These are phyloP conservation scores for Notoglanidium macrostoma DNA, from an alignment of 2,797 vertebrate species.

Conservation along the genomic window DNA sequence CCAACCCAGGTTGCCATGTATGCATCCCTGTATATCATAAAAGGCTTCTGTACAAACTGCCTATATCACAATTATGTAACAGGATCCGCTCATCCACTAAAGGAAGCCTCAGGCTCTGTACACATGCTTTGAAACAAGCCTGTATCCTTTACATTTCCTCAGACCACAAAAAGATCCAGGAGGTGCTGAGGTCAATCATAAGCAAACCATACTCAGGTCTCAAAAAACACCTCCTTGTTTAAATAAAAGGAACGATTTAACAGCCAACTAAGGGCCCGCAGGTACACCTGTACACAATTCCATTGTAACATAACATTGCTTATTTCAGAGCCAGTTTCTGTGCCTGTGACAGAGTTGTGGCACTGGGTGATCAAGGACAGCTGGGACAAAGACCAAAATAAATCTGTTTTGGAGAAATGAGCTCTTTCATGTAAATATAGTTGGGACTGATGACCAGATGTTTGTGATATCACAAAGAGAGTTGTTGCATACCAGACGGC, in stretches of 20 bases:
- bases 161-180: constrained; percentile 28
- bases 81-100: constrained; percentile 15
- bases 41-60: constrained; percentile 36
- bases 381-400: constrained; percentile 40
- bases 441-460: constrained; percentile 50
- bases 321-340: constrained; percentile 47
- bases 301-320: constrained; percentile 40
- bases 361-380: constrained; percentile 55
- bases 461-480: constrained; percentile 41
- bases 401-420: constrained; percentile 44
- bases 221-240: constrained; percentile 42
- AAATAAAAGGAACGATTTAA: constrained; percentile 35
- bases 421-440: constrained; percentile 47
- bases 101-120: constrained; percentile 21
- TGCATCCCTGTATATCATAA: constrained; percentile 37
- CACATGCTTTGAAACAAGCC: constrained; percentile 35
- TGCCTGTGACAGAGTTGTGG: constrained; percentile 51
- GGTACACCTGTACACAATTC: constrained; percentile 57
- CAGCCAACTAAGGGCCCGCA: constrained; percentile 31
- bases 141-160: constrained; percentile 34
- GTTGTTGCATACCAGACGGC: background rate
- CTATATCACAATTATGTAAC: constrained; percentile 36
- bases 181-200: constrained; percentile 47
- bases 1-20: constrained; percentile 7
- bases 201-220: constrained; percentile 35